phyloP scores from a whole-genome alignment of 2,113 vertebrate genomes.

The Cyphomyrus plagiostoma region DNA sequence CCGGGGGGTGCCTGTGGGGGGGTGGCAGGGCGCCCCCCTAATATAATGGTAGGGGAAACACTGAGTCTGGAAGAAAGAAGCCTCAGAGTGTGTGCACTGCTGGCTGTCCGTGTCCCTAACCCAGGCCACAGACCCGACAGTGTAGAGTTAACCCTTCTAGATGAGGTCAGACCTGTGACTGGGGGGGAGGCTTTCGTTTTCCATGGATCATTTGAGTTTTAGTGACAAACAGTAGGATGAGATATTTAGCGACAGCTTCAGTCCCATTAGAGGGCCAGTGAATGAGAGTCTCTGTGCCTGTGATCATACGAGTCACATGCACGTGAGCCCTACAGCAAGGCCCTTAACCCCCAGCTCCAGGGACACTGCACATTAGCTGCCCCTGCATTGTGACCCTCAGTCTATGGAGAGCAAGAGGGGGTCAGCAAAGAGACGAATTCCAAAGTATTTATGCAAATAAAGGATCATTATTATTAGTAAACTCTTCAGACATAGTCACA shows the following conservation, averaged over 20 bases:
- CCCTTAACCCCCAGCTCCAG: neutral
- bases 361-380: neutral
- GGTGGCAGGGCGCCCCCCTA: too few relatives aligned
- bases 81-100: neutral
- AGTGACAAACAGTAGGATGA: neutral
- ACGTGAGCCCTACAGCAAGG: neutral
- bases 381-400: neutral
- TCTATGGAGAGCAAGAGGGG: neutral
- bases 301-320: neutral
- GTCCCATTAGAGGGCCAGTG: neutral
- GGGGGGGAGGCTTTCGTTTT: neutral
- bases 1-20: too few relatives aligned
- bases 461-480: neutral
- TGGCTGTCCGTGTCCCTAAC: neutral
- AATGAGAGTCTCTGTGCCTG: neutral
- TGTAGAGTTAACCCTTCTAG: neutral
- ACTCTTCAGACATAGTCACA: neutral
- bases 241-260: neutral
- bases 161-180: neutral
- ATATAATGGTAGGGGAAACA: too few relatives aligned
- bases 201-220: neutral
- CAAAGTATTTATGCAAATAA: neutral
- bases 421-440: neutral
- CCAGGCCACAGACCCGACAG: neutral
- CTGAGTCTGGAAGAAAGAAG: neutral